Conservation (phyloP, 2,113 vertebrate genomes). For the Otis tarda region DNA sequence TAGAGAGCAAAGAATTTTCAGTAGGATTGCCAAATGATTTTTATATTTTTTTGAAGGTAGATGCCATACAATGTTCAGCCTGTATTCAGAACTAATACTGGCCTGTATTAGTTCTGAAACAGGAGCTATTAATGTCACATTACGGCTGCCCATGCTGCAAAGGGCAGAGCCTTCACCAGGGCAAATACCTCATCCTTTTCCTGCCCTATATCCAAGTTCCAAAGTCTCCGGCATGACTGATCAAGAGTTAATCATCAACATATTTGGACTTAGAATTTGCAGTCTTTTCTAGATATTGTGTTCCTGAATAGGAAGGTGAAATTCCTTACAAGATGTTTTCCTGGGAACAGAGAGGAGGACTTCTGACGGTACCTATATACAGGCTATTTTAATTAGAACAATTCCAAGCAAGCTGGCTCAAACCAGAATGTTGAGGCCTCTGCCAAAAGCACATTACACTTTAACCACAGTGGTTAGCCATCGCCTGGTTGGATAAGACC, state of each 20-base stretch:
- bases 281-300: background rate
- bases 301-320: background rate
- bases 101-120: background rate
- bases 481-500: background rate
- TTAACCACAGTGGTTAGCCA: background rate
- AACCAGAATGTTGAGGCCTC: background rate
- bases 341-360: background rate
- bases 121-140: background rate
- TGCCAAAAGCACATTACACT: background rate
- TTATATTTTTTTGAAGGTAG: background rate
- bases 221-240: background rate
- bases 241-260: background rate
- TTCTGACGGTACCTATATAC: background rate
- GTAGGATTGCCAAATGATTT: background rate
- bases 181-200: background rate
- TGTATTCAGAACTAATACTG: too few species aligned
- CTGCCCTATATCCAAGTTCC: background rate
- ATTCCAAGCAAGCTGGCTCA: background rate
- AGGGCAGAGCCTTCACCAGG: background rate
- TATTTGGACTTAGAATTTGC: background rate
- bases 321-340: background rate
- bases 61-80: background rate
- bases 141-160: background rate
- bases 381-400: background rate
- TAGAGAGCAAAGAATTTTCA: background rate